These are phyloP conservation scores for Drosophila seclusa DNA, from an alignment of 2,888 invertebrate genomes.

Conservation along the genomic window DNA sequence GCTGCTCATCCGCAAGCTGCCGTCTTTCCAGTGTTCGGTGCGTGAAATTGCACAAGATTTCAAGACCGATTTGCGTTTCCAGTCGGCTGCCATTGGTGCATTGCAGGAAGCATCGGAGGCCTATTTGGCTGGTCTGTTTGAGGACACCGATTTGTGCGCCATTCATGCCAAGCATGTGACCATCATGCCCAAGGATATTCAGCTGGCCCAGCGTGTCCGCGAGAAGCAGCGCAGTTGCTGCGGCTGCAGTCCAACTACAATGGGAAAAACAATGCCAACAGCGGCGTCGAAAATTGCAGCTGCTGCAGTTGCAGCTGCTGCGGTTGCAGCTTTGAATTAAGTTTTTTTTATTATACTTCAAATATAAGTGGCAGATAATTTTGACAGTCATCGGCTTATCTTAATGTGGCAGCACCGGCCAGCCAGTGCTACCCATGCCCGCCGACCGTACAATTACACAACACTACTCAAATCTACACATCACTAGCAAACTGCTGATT, in stretches of 20 bases:
- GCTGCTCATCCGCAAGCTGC: constrained; percentile 96
- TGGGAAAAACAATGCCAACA: constrained; percentile 33
- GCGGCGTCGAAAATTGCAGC: constrained; percentile 34
- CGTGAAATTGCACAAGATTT: constrained; percentile 98
- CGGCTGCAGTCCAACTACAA: not conserved
- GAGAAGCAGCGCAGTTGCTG: constrained; percentile 46
- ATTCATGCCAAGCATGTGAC: constrained; percentile 99
- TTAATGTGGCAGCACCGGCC: no score
- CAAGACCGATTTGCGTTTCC: constrained; percentile 97
- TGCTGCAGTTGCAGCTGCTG: constrained; percentile 41
- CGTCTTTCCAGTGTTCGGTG: constrained; percentile 95
- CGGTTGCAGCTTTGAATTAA: constrained; percentile 50
- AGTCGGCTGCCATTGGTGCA: constrained; percentile 96
- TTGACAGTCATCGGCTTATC: not conserved
- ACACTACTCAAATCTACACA: no score
- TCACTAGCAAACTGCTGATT: no score
- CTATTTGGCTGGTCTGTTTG: constrained; percentile 97
- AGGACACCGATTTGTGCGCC: constrained; percentile 98
- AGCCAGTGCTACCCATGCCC: no score
- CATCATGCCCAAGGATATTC: constrained; percentile 99
- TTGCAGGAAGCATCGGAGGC: constrained; percentile 87
- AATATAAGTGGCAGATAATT: constrained; percentile 17
- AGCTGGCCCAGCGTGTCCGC: constrained; percentile 89
- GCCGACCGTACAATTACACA: no score
- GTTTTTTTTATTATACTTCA: constrained; percentile 49